These are phyloP conservation scores for Steatocranus sp. DNA, from an alignment of 2,797 vertebrate genomes.

Conservation along the genomic window DNA sequence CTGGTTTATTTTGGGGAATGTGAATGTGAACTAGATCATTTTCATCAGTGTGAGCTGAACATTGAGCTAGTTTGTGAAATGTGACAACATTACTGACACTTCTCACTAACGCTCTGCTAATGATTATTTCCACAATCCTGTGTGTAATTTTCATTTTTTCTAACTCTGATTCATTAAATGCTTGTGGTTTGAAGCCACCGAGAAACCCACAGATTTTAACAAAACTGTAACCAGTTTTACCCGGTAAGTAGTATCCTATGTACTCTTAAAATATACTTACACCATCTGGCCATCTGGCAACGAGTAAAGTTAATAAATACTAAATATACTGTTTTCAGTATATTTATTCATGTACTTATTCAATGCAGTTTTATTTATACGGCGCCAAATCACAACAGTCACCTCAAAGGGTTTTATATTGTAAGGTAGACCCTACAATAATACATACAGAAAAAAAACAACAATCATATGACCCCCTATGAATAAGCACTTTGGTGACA, in stretches of 20 bases:
- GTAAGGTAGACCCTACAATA: accelerated
- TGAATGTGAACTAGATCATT: background rate
- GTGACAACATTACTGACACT: background rate
- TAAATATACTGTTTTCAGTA: background rate
- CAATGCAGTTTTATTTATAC: background rate
- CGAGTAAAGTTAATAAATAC: background rate
- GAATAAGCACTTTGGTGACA: background rate
- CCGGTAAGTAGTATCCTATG: background rate
- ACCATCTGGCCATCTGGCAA: background rate
- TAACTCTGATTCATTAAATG: background rate
- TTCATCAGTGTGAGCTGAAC: background rate
- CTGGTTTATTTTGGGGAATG: background rate
- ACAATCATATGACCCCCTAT: background rate
- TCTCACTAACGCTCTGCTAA: background rate
- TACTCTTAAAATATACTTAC: background rate
- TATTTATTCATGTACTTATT: background rate
- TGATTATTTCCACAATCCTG: background rate
- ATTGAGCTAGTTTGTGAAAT: background rate
- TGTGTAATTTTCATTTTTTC: background rate
- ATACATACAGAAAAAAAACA: background rate
- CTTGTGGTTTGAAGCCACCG: background rate
- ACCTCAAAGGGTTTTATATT: background rate
- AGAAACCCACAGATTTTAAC: background rate
- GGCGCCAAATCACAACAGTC: background rate
- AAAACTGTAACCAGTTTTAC: background rate